Base-by-base conservation (phyloP, 2,888 invertebrate species). In the Meiosimyza platycephala region DNA sequence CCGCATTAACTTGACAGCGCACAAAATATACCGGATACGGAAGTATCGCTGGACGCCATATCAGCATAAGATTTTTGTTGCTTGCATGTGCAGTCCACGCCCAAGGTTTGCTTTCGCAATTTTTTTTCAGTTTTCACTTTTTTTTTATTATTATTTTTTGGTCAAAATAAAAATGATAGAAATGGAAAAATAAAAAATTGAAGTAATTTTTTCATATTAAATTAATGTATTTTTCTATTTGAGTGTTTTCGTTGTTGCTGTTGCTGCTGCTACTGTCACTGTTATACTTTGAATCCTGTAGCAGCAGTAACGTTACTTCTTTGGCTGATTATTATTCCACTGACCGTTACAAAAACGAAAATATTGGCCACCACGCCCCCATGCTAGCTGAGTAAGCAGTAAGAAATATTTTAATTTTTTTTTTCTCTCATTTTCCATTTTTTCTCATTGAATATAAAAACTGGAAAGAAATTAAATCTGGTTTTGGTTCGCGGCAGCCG, bases 271-370 rank as follows among this genome's bases (percentile, higher is more conserved):
- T 28, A 22, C 54, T 48, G n/a, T n/a, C n/a, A 16, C 22, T 48
- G 33, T 47, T 72, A 3, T 50, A 13, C 51, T 65, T 54, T 67
- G 66, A 18, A 77, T 80, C 78, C 78, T 76, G 77, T 79, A 75
- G 76, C 71, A 72, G 55, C 52, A 78, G 64, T 76, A 78, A 72
- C 73, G 75, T 77, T 79, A 76, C 68, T 76, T 76, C 77, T 75
- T 78, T 79, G 74, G 76, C 81, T 82, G 80, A 80, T 82, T 81
- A 80, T 81, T 81, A 82, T 82, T 82, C 81, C 79, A 80, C 79
- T 82, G 82, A 81, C 82, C 82, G 77, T 82, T 82, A 80, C 80
- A 69, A 54, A 54, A 11, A 22, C 62, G n/a, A 40, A 7, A 40
- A 40, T 40, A 40, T 40, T 40, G 40, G 40, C 9, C 40, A 40